Percentiles rank a stretch among this genome's conserved stretches.
These are phyloP conservation scores for Brachionichthys hirsutus DNA, from an alignment of 2,113 vertebrate genomes.

Conservation along the genomic window DNA sequence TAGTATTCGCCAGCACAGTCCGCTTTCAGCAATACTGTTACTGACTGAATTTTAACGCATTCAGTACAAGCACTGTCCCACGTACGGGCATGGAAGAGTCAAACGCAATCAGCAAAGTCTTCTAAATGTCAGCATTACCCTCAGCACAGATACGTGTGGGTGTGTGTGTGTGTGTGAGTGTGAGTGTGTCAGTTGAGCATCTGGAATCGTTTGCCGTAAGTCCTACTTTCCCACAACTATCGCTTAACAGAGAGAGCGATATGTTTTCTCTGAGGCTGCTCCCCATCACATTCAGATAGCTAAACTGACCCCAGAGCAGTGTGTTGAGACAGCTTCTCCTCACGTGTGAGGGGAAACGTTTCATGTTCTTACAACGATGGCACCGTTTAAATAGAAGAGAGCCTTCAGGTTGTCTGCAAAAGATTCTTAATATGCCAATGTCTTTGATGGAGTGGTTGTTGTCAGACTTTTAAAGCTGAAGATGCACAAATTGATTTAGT, in stretches of 20 bases:
- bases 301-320: conserved; percentile 56
- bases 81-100: conserved; percentile 48
- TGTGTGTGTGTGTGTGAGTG: conserved; percentile 1
- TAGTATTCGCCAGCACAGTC: conserved; percentile 67
- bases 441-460: conserved; percentile 38
- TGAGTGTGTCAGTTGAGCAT: conserved; percentile 38
- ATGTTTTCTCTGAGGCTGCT: conserved; percentile 68
- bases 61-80: conserved; percentile 66
- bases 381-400: conserved; percentile 24
- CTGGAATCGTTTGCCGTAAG: conserved; percentile 68
- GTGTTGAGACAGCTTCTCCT: conserved; percentile 46
- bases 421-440: conserved; percentile 28
- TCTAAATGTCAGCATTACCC: conserved; percentile 49
- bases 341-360: conserved; percentile 46
- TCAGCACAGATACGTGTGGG: conserved; percentile 41
- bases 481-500: conserved; percentile 44
- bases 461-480: conserved; percentile 30
- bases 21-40: conserved; percentile 70
- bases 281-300: conserved; percentile 59
- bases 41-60: conserved; percentile 63
- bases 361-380: conserved; percentile 43
- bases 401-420: conserved; percentile 16
- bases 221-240: conserved; percentile 62
- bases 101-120: conserved; percentile 57
- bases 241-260: conserved; percentile 57